Percentiles rank a stretch among this genome's conserved stretches.
These are phyloP conservation scores for Cotesia vestalis DNA, from an alignment of 1,140 invertebrate genomes.

Conservation along the genomic window DNA sequence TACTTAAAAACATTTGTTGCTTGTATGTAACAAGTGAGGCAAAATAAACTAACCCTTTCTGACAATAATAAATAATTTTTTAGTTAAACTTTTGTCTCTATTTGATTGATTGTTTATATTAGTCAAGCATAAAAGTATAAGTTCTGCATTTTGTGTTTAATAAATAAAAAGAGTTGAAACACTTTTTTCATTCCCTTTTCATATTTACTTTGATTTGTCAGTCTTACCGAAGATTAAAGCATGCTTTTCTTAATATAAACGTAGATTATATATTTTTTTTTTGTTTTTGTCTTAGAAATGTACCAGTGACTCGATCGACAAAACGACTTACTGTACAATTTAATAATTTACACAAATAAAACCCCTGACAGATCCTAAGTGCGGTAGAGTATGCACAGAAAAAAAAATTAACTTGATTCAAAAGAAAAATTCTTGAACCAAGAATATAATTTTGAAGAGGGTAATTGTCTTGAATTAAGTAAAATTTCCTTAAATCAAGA, in stretches of 20 bases:
- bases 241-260: constrained; percentile 31
- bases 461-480: no score
- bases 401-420: no score
- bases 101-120: constrained; percentile 34
- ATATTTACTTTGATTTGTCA: constrained; percentile 48
- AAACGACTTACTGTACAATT: no score
- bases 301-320: no score
- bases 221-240: constrained; percentile 48
- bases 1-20: no score
- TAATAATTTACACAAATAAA: no score
- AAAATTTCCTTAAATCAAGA: no score
- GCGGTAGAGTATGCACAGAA: no score
- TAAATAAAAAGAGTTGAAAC: constrained; percentile 6
- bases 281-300: no score
- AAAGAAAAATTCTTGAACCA: no score
- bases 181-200: not conserved
- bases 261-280: constrained; percentile 16
- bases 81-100: constrained; percentile 1
- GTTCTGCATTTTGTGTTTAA: constrained; percentile 17
- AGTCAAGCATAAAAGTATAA: constrained; percentile 19
- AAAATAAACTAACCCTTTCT: not conserved
- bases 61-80: not conserved
- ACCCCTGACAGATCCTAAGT: no score
- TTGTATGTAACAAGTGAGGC: not conserved
- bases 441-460: no score